Evolutionary conservation across 2,888 invertebrate genomes (phyloP).

Genomic region (Agrotis clavis): DNA sequence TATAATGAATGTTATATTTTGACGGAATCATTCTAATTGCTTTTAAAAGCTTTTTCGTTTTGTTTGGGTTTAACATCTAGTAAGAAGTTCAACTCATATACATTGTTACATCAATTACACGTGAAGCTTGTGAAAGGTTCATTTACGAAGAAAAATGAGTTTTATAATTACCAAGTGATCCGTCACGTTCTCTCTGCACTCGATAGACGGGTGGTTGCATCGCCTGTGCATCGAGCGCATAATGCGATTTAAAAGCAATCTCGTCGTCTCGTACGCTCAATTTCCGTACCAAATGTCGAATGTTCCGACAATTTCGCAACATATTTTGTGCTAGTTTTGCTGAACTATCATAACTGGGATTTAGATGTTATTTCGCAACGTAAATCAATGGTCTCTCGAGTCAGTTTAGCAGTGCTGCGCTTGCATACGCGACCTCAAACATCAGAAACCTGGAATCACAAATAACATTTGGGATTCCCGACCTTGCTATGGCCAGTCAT

Average conservation of each 20-base stretch:
- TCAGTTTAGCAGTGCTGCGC: not conserved
- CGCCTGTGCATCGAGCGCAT: conserved; percentile 75
- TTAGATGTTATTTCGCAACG: conserved; percentile 30
- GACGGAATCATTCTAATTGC: conserved; percentile 14
- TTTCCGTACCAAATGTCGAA: conserved; percentile 83
- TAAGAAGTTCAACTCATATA: conserved; percentile 39
- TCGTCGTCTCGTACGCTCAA: conserved; percentile 81
- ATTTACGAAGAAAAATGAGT: conserved; percentile 64
- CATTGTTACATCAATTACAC: conserved; percentile 52
- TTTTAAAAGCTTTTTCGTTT: conserved; percentile 17
- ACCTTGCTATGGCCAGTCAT: conserved; percentile 18
- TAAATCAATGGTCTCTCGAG: conserved; percentile 15
- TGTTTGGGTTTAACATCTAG: conserved; percentile 31
- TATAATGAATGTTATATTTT: conserved; percentile 2
- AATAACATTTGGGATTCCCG: conserved; percentile 11
- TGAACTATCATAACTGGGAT: conserved; percentile 37
- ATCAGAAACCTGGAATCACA: conserved; percentile 14
- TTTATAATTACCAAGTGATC: conserved; percentile 68
- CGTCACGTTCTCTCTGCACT: conserved; percentile 59
- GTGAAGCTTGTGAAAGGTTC: conserved; percentile 56
- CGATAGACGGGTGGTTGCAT: conserved; percentile 69
- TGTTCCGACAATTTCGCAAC: conserved; percentile 68
- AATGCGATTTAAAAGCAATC: conserved; percentile 89
- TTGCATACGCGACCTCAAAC: conserved; percentile 25
- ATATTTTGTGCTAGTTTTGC: conserved; percentile 50